Evolutionary conservation across 2,888 invertebrate genomes (phyloP).

Genomic region (Metalampra italica): DNA sequence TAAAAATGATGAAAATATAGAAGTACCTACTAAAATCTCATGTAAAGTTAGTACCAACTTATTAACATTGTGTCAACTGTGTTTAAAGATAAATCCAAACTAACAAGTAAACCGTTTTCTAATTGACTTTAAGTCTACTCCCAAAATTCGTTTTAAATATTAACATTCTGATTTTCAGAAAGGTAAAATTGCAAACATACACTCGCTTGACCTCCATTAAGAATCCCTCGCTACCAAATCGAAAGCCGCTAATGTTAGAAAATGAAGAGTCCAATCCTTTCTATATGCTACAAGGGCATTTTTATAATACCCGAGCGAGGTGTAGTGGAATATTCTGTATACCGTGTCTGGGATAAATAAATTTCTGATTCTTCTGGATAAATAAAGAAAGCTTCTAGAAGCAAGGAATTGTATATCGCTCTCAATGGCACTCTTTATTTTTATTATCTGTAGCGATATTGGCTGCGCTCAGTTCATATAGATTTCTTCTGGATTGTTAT

Average conservation of each 20-base stretch:
- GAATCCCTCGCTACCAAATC: slow-evolving; percentile 25
- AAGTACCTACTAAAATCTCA: too few relatives aligned
- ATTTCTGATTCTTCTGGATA: neutral
- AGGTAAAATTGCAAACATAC: slow-evolving; percentile 31
- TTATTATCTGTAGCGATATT: neutral
- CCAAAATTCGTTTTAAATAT: neutral
- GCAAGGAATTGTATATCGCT: neutral
- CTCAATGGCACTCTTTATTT: neutral
- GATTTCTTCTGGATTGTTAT: neutral
- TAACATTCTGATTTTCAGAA: slow-evolving; percentile 12
- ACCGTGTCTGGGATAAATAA: neutral
- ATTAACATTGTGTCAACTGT: too few relatives aligned
- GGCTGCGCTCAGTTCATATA: neutral
- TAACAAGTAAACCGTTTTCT: too few relatives aligned
- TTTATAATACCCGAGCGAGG: slow-evolving; percentile 19
- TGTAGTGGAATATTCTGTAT: slow-evolving; percentile 1
- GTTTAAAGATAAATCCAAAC: too few relatives aligned
- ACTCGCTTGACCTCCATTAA: slow-evolving; percentile 23
- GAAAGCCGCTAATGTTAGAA: slow-evolving; percentile 27
- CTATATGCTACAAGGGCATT: slow-evolving; percentile 17
- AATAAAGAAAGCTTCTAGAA: neutral
- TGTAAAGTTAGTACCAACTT: too few relatives aligned
- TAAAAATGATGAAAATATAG: too few relatives aligned
- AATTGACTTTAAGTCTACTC: neutral
- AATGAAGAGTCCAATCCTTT: slow-evolving; percentile 28